phyloP scores from a whole-genome alignment of 2,888 invertebrate species.

The Pterobdella sp. region DNA sequence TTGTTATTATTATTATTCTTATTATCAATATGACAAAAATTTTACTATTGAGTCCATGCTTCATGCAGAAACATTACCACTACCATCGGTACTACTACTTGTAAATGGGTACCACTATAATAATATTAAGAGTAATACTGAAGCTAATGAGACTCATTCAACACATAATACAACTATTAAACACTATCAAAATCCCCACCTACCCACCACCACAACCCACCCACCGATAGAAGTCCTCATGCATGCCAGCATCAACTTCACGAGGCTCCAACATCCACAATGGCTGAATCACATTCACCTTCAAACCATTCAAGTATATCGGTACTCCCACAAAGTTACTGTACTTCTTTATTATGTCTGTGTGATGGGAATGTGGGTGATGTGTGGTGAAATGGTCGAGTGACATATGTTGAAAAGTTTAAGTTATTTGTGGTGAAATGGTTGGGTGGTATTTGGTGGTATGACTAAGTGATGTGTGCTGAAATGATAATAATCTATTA shows the following conservation, averaged over 20 bases:
- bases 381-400: not conserved
- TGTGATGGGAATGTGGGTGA: constrained; percentile 34
- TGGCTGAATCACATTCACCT: constrained; percentile 79
- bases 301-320: constrained; percentile 79
- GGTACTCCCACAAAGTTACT: constrained; percentile 94
- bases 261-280: constrained; percentile 88
- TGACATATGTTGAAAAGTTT: not conserved
- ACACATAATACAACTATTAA: too few relatives aligned
- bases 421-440: not conserved
- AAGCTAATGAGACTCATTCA: too few relatives aligned
- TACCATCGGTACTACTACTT: too few relatives aligned
- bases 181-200: not conserved
- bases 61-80: too few relatives aligned
- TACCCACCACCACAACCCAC: not conserved
- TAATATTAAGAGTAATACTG: too few relatives aligned
- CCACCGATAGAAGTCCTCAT: constrained; percentile 77
- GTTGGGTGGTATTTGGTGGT: not conserved
- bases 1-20: too few relatives aligned
- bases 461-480: not conserved
- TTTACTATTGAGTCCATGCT: too few relatives aligned
- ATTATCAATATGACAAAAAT: too few relatives aligned
- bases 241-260: constrained; percentile 73
- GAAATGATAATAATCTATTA: not conserved
- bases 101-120: too few relatives aligned
- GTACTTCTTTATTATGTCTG: constrained; percentile 83